These are phyloP conservation scores for Sinosuthora webbiana DNA, from an alignment of 2,113 vertebrate genomes.

Conservation along the genomic window DNA sequence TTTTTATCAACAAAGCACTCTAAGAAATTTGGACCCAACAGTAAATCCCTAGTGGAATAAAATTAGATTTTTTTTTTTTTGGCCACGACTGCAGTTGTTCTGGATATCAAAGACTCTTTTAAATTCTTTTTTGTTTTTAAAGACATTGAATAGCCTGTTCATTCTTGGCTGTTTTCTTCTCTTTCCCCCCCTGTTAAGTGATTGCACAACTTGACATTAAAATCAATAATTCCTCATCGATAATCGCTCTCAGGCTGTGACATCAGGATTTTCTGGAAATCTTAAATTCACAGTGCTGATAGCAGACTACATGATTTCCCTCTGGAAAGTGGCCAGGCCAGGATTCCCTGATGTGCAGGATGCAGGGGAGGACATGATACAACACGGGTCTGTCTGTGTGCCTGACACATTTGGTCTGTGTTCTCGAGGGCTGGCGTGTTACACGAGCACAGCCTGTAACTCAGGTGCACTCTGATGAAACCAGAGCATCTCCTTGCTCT, in stretches of 20 bases:
- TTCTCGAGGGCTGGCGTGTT: neutral
- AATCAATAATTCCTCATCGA: slow-evolving; percentile 40
- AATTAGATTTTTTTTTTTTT: neutral
- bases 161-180: neutral
- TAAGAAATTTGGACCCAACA: neutral
- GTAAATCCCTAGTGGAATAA: neutral
- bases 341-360: neutral
- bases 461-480: neutral
- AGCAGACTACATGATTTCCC: slow-evolving; percentile 41
- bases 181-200: neutral
- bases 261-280: slow-evolving; percentile 23
- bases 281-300: slow-evolving; percentile 22
- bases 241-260: slow-evolving; percentile 41
- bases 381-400: neutral
- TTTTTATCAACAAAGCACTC: neutral
- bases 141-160: neutral
- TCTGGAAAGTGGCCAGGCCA: slow-evolving; percentile 10
- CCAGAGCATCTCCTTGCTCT: neutral
- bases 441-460: neutral
- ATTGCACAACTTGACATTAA: slow-evolving; percentile 8
- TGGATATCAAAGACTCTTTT: neutral
- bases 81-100: neutral
- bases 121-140: neutral
- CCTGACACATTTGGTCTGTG: neutral
- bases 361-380: neutral